Percentiles rank a stretch among this genome's conserved stretches.
phyloP scores from a whole-genome alignment of 2,113 vertebrate species.

The Dolichotis patagonum region DNA sequence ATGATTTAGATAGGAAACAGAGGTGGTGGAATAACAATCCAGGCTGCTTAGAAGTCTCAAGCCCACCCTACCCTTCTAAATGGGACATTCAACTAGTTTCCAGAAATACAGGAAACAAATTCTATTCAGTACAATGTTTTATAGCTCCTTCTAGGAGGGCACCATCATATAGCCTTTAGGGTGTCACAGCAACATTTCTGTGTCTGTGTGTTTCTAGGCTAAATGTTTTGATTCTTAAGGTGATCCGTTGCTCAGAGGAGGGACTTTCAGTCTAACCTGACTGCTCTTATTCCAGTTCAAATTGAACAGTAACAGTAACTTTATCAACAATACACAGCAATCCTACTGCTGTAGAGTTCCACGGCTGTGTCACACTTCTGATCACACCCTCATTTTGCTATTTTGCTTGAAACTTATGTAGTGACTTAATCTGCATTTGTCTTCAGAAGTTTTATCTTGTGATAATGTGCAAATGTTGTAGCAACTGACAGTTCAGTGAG shows the following conservation, averaged over 20 bases:
- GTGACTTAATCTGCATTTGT: background rate
- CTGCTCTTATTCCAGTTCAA: background rate
- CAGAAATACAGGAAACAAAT: background rate
- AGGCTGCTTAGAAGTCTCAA: background rate
- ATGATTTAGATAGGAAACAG: background rate
- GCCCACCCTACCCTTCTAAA: background rate
- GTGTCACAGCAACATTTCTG: background rate
- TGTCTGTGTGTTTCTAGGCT: background rate
- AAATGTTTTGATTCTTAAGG: background rate
- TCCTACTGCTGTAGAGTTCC: background rate
- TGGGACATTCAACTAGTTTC: background rate
- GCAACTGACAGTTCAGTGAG: background rate
- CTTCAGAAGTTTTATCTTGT: slow-evolving; percentile 12
- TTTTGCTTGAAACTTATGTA: slow-evolving; percentile 5
- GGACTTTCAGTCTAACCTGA: background rate
- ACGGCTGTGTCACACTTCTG: background rate
- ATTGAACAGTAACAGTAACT: background rate
- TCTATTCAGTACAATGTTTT: background rate
- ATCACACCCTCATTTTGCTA: background rate
- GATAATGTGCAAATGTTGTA: background rate
- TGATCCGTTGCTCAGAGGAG: background rate
- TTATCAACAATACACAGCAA: background rate
- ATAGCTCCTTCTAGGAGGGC: background rate
- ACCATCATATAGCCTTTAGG: background rate
- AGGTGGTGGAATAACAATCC: background rate